These are phyloP conservation scores for Pogonophryne albipinna DNA, from an alignment of 2,797 vertebrate genomes.

Conservation along the genomic window DNA sequence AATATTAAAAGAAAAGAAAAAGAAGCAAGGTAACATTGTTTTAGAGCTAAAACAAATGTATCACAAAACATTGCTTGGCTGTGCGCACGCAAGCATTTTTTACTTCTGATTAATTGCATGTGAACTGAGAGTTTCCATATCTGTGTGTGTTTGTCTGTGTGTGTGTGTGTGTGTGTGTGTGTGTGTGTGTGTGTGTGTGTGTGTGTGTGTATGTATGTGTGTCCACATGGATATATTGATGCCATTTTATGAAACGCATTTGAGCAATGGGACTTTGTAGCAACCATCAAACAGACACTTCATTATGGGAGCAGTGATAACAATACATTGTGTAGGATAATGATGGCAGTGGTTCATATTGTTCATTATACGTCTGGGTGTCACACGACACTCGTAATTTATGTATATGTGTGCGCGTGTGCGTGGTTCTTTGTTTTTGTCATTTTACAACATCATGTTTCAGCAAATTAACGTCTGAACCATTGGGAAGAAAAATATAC, in stretches of 20 bases:
- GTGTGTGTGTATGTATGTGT: slow-evolving; percentile 16
- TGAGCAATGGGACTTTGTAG: slow-evolving; percentile 79
- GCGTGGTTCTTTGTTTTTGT: slow-evolving; percentile 72
- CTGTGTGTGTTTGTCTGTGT: slow-evolving; percentile 26
- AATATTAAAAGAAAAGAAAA: slow-evolving; percentile 28
- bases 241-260: slow-evolving; percentile 79
- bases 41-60: slow-evolving; percentile 57
- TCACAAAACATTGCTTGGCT: slow-evolving; percentile 35
- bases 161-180: slow-evolving; percentile 29
- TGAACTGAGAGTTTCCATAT: slow-evolving; percentile 50
- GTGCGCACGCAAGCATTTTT: slow-evolving; percentile 53
- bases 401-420: slow-evolving; percentile 37
- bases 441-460: slow-evolving; percentile 81
- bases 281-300: slow-evolving; percentile 82
- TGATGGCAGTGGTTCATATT: slow-evolving; percentile 80
- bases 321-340: slow-evolving; percentile 82
- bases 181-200: slow-evolving; percentile 39
- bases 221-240: slow-evolving; percentile 73
- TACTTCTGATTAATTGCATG: slow-evolving; percentile 73
- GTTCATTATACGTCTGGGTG: slow-evolving; percentile 79
- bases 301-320: slow-evolving; percentile 82
- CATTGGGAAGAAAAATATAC: slow-evolving; percentile 78
- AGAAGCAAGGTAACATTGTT: slow-evolving; percentile 26
- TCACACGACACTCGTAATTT: slow-evolving; percentile 72
- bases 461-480: slow-evolving; percentile 81